These are phyloP conservation scores for Parapsyche elsis DNA, from an alignment of 1,140 invertebrate genomes.

Conservation along the genomic window DNA sequence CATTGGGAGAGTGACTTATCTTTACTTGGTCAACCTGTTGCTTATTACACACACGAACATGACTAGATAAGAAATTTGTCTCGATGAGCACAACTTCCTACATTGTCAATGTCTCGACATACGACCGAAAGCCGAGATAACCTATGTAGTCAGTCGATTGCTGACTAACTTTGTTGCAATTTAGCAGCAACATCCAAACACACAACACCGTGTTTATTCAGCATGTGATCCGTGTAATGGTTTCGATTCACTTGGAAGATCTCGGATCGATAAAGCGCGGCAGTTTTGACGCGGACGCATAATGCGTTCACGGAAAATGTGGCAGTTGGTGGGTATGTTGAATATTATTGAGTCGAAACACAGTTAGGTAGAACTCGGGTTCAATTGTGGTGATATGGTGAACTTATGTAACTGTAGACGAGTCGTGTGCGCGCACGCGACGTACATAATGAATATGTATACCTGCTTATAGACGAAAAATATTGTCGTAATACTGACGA, in stretches of 20 bases:
- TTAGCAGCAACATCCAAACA: no score
- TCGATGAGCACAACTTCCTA: background rate
- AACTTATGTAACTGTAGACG: background rate
- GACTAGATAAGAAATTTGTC: no score
- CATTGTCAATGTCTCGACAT: background rate
- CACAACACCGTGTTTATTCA: background rate
- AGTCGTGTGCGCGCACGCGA: background rate
- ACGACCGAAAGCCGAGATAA: background rate
- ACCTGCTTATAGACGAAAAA: background rate
- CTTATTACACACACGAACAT: no score
- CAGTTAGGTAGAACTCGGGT: background rate
- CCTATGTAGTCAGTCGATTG: no score
- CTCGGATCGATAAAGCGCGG: background rate
- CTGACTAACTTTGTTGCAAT: no score
- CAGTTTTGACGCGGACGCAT: background rate
- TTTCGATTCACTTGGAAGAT: background rate
- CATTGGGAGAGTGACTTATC: no score
- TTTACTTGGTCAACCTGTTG: no score
- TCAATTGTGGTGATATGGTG: background rate
- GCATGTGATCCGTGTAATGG: constrained; percentile 16
- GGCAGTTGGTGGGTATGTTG: no score
- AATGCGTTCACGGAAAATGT: no score
- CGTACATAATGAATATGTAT: background rate
- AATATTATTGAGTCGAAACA: no score
- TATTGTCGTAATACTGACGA: background rate